phyloP scores from a whole-genome alignment of 1,140 invertebrate species.

The Diploscapter pachys region DNA sequence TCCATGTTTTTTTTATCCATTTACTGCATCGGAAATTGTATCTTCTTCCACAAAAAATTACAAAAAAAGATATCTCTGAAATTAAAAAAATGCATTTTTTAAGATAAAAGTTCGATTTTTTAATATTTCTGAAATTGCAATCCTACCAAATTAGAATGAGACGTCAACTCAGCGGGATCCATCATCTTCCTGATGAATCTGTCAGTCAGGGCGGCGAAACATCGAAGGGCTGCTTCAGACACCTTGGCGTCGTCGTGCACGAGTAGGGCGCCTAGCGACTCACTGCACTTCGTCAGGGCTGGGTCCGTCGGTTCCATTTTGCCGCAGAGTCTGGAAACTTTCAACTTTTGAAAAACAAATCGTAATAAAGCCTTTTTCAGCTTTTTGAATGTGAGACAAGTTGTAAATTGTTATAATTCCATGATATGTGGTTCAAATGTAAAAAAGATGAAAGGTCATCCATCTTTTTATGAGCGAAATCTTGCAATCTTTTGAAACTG shows the following conservation, averaged over 20 bases:
- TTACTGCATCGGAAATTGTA: too few relatives aligned
- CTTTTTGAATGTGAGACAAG: too few relatives aligned
- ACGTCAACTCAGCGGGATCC: conserved; percentile 62
- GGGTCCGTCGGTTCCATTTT: conserved; percentile 94
- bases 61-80: conserved; percentile 61
- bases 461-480: too few relatives aligned
- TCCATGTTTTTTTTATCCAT: too few relatives aligned
- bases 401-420: too few relatives aligned
- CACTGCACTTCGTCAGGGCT: conserved; percentile 80
- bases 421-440: too few relatives aligned
- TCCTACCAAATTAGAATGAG: conserved; percentile 59
- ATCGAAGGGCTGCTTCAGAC: conserved; percentile 88
- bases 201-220: conserved; percentile 95
- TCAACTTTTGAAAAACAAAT: too few relatives aligned
- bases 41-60: conserved; percentile 60
- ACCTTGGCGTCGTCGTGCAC: conserved; percentile 89
- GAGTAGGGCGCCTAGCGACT: conserved; percentile 82
- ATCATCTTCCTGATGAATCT: conserved; percentile 68
- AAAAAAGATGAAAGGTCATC: too few relatives aligned
- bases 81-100: conserved; percentile 59
- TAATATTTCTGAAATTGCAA: too few relatives aligned
- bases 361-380: too few relatives aligned
- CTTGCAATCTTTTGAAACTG: too few relatives aligned
- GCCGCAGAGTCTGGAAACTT: conserved; percentile 72
- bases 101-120: conserved; percentile 37